A percentile compares a stretch with the other conserved stretches of the same genome.
These are phyloP conservation scores for Galemys pyrenaicus DNA, from an alignment of 2,113 vertebrate genomes.

Conservation along the genomic window DNA sequence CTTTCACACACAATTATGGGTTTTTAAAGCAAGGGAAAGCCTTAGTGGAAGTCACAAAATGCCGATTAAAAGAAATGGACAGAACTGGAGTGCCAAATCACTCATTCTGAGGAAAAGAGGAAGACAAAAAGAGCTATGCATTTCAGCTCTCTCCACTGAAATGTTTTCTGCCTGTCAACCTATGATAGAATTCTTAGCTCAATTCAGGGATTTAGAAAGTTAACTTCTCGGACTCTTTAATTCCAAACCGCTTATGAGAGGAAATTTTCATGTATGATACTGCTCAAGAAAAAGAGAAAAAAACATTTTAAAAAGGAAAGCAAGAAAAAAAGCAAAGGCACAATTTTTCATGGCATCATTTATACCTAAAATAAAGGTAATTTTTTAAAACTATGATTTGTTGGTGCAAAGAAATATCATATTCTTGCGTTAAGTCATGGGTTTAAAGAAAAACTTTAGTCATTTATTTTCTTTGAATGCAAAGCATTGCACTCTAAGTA, in stretches of 20 bases:
- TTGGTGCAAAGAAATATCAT: constrained; percentile 39
- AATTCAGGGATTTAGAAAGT: not conserved
- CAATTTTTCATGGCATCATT: not conserved
- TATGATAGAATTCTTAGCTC: not conserved
- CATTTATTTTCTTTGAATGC: constrained; percentile 83
- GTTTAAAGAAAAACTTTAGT: constrained; percentile 75
- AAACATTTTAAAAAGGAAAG: not conserved
- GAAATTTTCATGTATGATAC: not conserved
- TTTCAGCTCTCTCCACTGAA: constrained; percentile 73
- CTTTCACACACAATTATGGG: constrained; percentile 78
- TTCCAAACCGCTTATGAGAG: not conserved
- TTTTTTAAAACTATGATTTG: constrained; percentile 79
- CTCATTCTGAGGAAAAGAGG: constrained; percentile 63
- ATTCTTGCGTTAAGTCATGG: constrained; percentile 80
- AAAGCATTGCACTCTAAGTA: constrained; percentile 81
- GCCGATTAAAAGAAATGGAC: constrained; percentile 80
- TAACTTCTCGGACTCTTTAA: not conserved
- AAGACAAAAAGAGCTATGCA: constrained; percentile 59
- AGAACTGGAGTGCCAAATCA: constrained; percentile 76
- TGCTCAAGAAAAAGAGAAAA: too few relatives aligned
- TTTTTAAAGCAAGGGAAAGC: constrained; percentile 79
- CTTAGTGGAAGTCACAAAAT: constrained; percentile 81
- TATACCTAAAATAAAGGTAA: constrained; percentile 60
- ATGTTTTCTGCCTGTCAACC: constrained; percentile 9
- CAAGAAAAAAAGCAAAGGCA: not conserved